Base-by-base conservation (phyloP, 2,888 invertebrate species). In the Epirrita christyi region DNA sequence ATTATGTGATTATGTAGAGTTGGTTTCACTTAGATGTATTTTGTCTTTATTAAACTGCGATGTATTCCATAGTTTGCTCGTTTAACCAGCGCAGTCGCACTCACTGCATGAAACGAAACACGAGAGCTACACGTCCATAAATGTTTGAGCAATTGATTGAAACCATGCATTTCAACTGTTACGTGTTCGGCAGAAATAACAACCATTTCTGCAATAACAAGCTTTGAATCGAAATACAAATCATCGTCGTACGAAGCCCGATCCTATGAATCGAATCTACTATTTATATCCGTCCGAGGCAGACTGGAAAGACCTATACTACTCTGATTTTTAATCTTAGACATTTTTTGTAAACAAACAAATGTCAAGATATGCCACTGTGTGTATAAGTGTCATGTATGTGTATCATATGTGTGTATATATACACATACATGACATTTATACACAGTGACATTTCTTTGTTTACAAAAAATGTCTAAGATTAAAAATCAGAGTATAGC, bases 111-210 rank as follows among this genome's bases (percentile, higher is more conserved):
- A 29, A 59, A 58, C 54, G 47, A 43, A 62, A 61, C 63, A 59
- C 57, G 60, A 64, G 56, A 49, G 37, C 70, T 68, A 72, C 73
- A 73, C 71, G 62, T 69, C 67, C 70, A 72, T 75, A 72, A 73
- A 74, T 63, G 63, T 70, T 66, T 61, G 41, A 61, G 51, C 63
- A 68, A 74, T 78, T 68, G 70, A 79, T 76, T 72, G 73, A 82
- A 81, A 82, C 68, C 65, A 66, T 63, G 70, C 64, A 64, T 73
- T 77, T 69, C 66, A 75, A 72, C 66, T 45, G 61, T 63, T 64
- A 64, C 63, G 52, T 64, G 64, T 38, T 59, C 45, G 44, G 55
- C 52, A 58, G 40, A 60, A 59, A 63, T 61, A 59, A 65, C 44
- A 55, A 52, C 8, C 55, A 46, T 43, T 46, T 36, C 47, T 38